phyloP scores from a whole-genome alignment of 2,113 vertebrate species.

The Triplophysa tibetana region DNA sequence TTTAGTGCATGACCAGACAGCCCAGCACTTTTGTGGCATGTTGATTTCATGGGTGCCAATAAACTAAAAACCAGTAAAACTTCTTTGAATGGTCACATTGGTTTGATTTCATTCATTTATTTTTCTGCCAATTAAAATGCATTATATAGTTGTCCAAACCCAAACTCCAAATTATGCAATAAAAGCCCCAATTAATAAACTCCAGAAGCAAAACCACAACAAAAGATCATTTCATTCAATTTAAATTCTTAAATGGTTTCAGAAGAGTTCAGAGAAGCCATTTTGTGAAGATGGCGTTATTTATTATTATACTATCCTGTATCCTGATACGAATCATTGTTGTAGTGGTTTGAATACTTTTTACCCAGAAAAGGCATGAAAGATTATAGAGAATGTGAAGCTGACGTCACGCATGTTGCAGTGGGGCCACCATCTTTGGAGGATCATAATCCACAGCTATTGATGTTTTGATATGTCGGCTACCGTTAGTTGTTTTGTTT shows the following conservation, averaged over 20 bases:
- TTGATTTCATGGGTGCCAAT: conserved; percentile 28
- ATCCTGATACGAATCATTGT: conserved; percentile 49
- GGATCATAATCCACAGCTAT: too few relatives aligned
- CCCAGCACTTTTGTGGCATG: background rate
- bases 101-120: background rate
- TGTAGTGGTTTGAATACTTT: conserved; percentile 47
- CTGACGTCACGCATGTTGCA: too few relatives aligned
- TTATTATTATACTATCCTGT: conserved; percentile 38
- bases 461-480: too few relatives aligned
- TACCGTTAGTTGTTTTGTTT: too few relatives aligned
- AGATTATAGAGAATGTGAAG: background rate
- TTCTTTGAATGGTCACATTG: conserved; percentile 3
- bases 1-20: background rate
- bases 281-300: conserved; percentile 38
- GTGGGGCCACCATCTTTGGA: too few relatives aligned
- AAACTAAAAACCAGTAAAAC: conserved; percentile 8
- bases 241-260: background rate
- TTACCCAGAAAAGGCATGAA: conserved; percentile 48
- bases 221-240: conserved; percentile 51
- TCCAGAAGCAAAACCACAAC: conserved; percentile 60
- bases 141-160: conserved; percentile 45
- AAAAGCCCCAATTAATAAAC: conserved; percentile 53
- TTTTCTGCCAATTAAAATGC: conserved; percentile 23
- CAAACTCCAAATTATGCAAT: conserved; percentile 40
- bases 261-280: background rate